Evolutionary conservation across 2,888 invertebrate genomes (phyloP).

Genomic region (Cephus pulcher): DNA sequence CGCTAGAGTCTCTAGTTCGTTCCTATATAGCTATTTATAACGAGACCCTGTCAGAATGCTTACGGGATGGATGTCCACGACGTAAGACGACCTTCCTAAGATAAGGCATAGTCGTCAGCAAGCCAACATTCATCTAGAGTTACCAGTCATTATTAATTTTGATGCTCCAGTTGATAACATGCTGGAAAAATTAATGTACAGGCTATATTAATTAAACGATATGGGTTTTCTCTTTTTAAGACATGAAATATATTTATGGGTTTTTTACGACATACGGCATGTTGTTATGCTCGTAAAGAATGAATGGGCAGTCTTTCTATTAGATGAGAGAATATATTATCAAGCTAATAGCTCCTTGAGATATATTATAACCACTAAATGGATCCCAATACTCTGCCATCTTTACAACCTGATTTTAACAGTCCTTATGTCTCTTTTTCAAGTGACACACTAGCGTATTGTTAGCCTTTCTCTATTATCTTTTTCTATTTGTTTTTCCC

Average conservation of each 20-base stretch:
- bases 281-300: neutral
- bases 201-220: slow-evolving; percentile 12
- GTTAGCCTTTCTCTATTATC: neutral
- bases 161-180: neutral
- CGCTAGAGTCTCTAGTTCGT: neutral
- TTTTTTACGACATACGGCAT: neutral
- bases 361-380: neutral
- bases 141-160: neutral
- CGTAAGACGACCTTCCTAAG: neutral
- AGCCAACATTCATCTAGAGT: neutral
- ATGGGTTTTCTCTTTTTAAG: neutral
- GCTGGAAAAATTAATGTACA: neutral
- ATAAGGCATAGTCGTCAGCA: neutral
- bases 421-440: neutral
- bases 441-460: neutral
- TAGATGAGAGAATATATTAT: no score
- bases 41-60: neutral
- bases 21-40: neutral
- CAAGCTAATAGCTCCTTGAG: neutral
- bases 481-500: neutral
- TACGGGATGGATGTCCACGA: neutral
- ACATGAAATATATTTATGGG: neutral
- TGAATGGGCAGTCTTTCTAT: neutral
- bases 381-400: neutral
- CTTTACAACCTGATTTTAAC: neutral